phyloP scores from a whole-genome alignment of 2,113 vertebrate species.

The Oriolus oriolus region DNA sequence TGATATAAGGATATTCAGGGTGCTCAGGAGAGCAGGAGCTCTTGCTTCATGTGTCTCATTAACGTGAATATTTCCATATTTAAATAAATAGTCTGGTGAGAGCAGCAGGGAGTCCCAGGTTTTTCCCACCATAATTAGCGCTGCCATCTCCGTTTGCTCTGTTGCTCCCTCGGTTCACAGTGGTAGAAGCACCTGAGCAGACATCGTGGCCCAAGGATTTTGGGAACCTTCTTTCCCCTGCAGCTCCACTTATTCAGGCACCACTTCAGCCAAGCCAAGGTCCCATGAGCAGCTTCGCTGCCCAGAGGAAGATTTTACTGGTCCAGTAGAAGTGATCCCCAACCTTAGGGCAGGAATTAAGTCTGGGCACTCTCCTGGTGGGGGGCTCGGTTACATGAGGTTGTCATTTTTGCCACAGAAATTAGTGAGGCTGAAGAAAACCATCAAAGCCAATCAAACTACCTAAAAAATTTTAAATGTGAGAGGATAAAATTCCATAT shows the following conservation, averaged over 20 bases:
- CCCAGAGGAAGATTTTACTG: neutral
- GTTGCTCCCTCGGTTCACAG: neutral
- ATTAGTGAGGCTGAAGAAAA: neutral
- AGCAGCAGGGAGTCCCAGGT: neutral
- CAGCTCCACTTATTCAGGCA: neutral
- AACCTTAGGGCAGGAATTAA: neutral
- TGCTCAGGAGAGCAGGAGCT: neutral
- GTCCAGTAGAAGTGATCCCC: neutral
- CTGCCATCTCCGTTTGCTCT: neutral
- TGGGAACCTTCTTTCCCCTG: neutral
- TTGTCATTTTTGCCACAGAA: neutral
- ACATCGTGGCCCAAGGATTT: rapidly evolving
- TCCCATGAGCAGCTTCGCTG: neutral
- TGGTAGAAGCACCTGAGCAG: neutral
- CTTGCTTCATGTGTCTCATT: neutral
- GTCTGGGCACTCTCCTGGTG: neutral
- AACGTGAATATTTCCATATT: neutral
- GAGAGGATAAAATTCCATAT: neutral
- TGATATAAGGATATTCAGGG: neutral
- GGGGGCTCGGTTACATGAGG: neutral
- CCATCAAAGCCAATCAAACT: neutral
- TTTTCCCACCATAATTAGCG: neutral
- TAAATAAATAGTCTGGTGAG: neutral
- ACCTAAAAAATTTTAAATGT: neutral
- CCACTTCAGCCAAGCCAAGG: neutral